Evolutionary conservation across 2,888 invertebrate species (phyloP).

Genomic region (Heliothis peltigera): DNA sequence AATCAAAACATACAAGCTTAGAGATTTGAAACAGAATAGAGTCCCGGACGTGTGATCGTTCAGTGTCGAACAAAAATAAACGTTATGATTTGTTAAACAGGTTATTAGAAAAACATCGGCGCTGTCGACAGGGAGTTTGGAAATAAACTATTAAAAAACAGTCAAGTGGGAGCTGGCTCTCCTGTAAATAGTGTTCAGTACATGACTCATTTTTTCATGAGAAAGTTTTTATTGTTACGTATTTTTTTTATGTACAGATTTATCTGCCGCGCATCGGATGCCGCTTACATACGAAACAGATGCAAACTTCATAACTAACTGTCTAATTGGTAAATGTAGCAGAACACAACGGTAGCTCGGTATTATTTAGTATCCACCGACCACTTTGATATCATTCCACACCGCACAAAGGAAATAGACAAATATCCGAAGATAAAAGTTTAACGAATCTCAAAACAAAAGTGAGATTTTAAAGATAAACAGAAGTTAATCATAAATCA

Average conservation of each 20-base stretch:
- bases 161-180: constrained; percentile 65
- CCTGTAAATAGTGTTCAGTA: constrained; percentile 31
- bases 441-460: constrained; percentile 73
- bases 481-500: constrained; percentile 84
- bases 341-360: constrained; percentile 50
- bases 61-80: constrained; percentile 86
- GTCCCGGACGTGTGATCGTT: constrained; percentile 86
- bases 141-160: constrained; percentile 76
- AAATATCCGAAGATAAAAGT: constrained; percentile 65
- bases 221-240: constrained; percentile 45
- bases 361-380: constrained; percentile 48
- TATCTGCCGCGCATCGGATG: constrained; percentile 30
- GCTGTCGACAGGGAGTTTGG: constrained; percentile 79
- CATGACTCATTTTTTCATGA: constrained; percentile 37
- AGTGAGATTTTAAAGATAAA: constrained; percentile 81
- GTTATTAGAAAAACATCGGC: constrained; percentile 86
- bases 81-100: constrained; percentile 87
- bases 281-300: constrained; percentile 55
- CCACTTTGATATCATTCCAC: constrained; percentile 61
- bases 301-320: constrained; percentile 62
- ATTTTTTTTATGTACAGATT: constrained; percentile 35
- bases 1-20: constrained; percentile 82
- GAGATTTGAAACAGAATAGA: constrained; percentile 88
- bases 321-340: constrained; percentile 53
- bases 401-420: constrained; percentile 61